Percentiles rank a stretch among this genome's conserved stretches.
phyloP scores from a whole-genome alignment of 2,113 vertebrate species.

The Monarcha castaneiventris region DNA sequence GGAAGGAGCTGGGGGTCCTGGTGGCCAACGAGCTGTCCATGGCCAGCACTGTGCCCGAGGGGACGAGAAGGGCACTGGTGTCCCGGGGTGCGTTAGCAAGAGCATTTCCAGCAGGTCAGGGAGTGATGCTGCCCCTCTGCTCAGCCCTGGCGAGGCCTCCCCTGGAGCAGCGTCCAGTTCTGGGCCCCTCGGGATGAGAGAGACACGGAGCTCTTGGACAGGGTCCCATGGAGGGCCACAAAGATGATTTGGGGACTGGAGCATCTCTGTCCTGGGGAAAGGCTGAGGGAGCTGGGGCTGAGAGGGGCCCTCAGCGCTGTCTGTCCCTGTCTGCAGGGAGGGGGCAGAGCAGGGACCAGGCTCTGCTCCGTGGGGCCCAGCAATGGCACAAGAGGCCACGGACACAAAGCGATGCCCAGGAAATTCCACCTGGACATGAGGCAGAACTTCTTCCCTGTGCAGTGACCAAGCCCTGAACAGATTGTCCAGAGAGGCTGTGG shows the following conservation, averaged over 20 bases:
- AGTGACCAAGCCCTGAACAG: neutral
- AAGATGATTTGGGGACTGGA: neutral
- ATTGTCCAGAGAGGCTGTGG: neutral
- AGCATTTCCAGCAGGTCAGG: neutral
- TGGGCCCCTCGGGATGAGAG: neutral
- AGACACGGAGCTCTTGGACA: neutral
- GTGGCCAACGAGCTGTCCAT: neutral
- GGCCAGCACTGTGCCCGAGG: neutral
- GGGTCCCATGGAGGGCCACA: neutral
- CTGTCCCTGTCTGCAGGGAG: neutral
- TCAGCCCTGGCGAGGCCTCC: neutral
- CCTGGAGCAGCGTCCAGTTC: neutral
- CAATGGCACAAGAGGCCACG: neutral
- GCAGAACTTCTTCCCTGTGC: neutral
- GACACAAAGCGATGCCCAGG: neutral
- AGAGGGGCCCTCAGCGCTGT: neutral
- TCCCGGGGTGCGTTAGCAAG: neutral
- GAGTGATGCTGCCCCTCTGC: neutral
- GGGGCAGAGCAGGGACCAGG: neutral
- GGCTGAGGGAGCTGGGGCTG: neutral
- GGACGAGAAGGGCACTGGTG: neutral
- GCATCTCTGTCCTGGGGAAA: neutral
- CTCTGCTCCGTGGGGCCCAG: neutral
- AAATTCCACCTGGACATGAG: neutral
- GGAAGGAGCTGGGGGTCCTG: neutral